Percentiles rank a stretch among this genome's conserved stretches.
Conservation (phyloP, 1,140 invertebrate species). For the Caerostris extrusa region DNA sequence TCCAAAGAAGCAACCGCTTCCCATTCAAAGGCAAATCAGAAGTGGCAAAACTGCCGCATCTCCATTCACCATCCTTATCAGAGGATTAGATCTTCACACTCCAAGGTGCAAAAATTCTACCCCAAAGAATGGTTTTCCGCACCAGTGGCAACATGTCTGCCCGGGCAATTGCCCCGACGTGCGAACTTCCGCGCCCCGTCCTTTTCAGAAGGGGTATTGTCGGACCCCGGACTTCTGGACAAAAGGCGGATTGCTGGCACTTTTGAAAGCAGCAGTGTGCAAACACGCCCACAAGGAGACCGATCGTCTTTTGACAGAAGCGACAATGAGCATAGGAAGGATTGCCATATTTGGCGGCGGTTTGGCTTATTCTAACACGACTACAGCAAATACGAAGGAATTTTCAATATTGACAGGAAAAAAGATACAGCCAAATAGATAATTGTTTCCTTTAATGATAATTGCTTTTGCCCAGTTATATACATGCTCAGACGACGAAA, state of each 20-base stretch:
- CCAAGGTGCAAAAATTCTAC: conserved; percentile 10
- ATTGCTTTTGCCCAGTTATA: too few relatives aligned
- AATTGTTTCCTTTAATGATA: too few relatives aligned
- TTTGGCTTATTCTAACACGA: background rate
- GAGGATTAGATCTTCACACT: conserved; percentile 37
- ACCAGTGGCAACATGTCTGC: conserved; percentile 4
- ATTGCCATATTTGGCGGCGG: background rate
- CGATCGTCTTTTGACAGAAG: background rate
- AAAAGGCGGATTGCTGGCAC: conserved; percentile 1
- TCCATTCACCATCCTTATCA: conserved; percentile 14
- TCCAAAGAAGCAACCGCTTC: background rate
- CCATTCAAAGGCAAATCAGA: conserved; percentile 36
- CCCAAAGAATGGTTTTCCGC: conserved; percentile 27
- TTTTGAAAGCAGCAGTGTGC: conserved; percentile 1
- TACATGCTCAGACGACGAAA: too few relatives aligned
- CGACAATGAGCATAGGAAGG: background rate
- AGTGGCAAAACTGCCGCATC: background rate
- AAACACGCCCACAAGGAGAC: conserved; percentile 13
- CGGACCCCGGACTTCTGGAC: background rate
- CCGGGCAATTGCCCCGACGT: background rate
- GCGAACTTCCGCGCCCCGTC: conserved; percentile 15
- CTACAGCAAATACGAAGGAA: too few relatives aligned
- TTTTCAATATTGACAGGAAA: too few relatives aligned
- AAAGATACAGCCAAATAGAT: too few relatives aligned
- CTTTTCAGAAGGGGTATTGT: conserved; percentile 3